These are phyloP conservation scores for Aurelia sp. DNA, from an alignment of 30 jellyfish, hydroid and myxozoan species.

Conservation along the genomic window DNA sequence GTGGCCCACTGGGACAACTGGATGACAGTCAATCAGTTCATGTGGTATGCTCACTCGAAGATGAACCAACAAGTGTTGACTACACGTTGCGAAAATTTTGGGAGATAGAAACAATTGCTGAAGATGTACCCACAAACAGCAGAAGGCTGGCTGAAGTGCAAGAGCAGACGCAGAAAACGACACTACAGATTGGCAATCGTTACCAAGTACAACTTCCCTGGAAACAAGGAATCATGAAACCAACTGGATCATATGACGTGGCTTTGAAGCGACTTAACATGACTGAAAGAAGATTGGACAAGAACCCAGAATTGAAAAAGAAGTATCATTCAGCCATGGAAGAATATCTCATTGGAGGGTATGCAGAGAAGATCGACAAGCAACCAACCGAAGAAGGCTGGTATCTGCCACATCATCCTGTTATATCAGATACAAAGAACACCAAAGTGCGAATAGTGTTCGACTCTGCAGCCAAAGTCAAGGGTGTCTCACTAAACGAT, in stretches of 20 bases:
- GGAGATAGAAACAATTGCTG: not conserved
- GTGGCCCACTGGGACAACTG: conserved; percentile 6
- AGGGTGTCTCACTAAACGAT: too few relatives aligned
- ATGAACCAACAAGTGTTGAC: too few relatives aligned
- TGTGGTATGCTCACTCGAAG: conserved; percentile 21
- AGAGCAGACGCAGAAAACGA: conserved; percentile 2
- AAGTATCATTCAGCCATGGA: too few relatives aligned
- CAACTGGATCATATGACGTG: conserved; percentile 20
- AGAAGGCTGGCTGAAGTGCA: conserved; percentile 29
- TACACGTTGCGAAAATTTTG: too few relatives aligned
- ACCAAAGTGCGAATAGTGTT: conserved; percentile 10
- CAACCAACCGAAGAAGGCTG: too few relatives aligned
- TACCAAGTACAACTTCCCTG: too few relatives aligned
- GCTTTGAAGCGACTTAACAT: conserved; percentile 24
- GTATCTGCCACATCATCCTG: too few relatives aligned
- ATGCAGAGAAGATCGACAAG: too few relatives aligned
- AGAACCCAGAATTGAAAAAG: too few relatives aligned
- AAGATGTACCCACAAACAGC: not conserved
- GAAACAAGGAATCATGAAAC: not conserved
- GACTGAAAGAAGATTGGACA: conserved; percentile 12
- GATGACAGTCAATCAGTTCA: conserved; percentile 2
- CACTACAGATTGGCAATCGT: not conserved
- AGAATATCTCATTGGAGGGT: too few relatives aligned
- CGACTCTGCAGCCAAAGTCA: too few relatives aligned
- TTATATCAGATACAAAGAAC: not conserved